Evolutionary conservation across 2,113 vertebrate genomes (phyloP).

Genomic region (Struthidea cinerea): DNA sequence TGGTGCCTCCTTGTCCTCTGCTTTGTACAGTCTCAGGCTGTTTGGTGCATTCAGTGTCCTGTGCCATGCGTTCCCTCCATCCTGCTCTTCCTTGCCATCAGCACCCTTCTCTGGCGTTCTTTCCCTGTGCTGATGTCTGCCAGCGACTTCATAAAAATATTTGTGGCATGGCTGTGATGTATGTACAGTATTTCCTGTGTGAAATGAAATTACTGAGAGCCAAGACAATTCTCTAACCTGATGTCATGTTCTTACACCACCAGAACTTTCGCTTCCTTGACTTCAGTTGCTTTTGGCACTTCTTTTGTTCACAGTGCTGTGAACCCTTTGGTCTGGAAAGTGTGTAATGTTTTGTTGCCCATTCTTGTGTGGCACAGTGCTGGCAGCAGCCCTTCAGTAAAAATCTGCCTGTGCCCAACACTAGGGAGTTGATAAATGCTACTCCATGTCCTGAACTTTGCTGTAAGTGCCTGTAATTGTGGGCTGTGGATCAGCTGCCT

Average conservation of each 20-base stretch:
- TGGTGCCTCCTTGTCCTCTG: neutral
- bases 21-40: neutral
- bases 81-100: neutral
- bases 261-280: neutral
- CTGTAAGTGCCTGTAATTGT: neutral
- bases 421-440: neutral
- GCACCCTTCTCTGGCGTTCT: neutral
- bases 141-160: neutral
- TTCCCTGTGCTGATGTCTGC: neutral
- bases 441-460: neutral
- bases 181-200: neutral
- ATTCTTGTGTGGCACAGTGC: accelerated
- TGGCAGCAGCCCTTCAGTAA: neutral
- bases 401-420: neutral
- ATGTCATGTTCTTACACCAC: neutral
- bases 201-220: neutral
- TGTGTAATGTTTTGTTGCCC: neutral
- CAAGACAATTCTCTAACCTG: neutral
- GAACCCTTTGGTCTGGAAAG: neutral
- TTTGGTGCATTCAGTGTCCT: accelerated
- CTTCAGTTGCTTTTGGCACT: neutral
- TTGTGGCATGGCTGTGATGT: neutral
- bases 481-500: neutral
- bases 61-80: neutral
- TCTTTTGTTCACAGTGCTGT: neutral